These are phyloP conservation scores for Nansenia antarctica DNA, from an alignment of 2,113 vertebrate species.

Conservation along the genomic window DNA sequence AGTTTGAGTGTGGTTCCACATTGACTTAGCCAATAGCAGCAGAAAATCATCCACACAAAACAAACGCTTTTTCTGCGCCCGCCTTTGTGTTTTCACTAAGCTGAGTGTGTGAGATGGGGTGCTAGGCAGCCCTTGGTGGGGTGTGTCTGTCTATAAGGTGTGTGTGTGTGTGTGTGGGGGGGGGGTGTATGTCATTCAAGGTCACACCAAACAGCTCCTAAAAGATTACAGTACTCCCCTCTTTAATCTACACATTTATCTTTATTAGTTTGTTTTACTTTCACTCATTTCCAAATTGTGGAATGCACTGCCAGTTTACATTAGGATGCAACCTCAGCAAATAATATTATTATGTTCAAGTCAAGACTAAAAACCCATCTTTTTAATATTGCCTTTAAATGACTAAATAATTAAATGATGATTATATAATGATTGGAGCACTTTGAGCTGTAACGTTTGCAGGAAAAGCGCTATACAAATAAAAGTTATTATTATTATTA, in stretches of 20 bases:
- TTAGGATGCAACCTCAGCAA: no score
- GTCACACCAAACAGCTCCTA: neutral
- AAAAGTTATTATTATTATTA: no score
- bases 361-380: no score
- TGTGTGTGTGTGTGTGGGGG: neutral
- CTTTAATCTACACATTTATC: neutral
- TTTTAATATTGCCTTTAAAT: no score
- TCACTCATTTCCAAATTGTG: no score
- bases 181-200: neutral
- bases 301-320: no score
- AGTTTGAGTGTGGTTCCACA: conserved; percentile 26
- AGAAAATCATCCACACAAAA: conserved; percentile 14
- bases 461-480: no score
- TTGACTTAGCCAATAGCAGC: conserved; percentile 13
- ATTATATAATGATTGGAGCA: no score
- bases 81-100: conserved; percentile 15
- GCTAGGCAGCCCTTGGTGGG: conserved; percentile 14
- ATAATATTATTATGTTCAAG: no score
- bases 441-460: no score
- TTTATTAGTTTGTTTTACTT: neutral
- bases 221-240: neutral
- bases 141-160: no score
- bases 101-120: neutral
- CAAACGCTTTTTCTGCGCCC: neutral
- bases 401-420: no score